These are phyloP conservation scores for Microdon myrmicae DNA, from an alignment of 2,888 invertebrate species.

Conservation along the genomic window DNA sequence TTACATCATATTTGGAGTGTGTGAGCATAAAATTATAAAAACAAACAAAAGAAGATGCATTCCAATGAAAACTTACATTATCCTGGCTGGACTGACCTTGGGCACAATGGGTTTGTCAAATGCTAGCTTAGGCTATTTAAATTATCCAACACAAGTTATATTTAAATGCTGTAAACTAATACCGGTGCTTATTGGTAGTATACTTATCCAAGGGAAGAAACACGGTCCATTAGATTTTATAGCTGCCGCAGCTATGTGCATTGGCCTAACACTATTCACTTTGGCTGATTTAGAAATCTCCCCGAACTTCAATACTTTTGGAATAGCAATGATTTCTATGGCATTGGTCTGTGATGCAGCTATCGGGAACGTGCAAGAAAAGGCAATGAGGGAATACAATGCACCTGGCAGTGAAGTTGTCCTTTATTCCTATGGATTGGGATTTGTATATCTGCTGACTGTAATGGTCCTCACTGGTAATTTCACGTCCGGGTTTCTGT, in stretches of 20 bases:
- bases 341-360: conserved; percentile 94
- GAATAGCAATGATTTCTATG: conserved; percentile 80
- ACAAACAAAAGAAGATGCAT: conserved; percentile 76
- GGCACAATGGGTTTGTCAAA: conserved; percentile 98
- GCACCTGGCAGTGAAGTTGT: conserved; percentile 92
- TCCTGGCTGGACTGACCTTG: conserved; percentile 87
- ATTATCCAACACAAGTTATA: conserved; percentile 96
- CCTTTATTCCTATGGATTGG: conserved; percentile 90
- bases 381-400: conserved; percentile 85
- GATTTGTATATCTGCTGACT: conserved; percentile 81
- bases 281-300: conserved; percentile 81
- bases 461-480: conserved; percentile 80
- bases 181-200: conserved; percentile 93
- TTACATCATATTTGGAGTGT: conserved; percentile 82
- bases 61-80: conserved; percentile 80
- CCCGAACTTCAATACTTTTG: conserved; percentile 77
- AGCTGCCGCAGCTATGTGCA: conserved; percentile 87
- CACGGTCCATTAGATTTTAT: conserved; percentile 85
- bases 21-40: conserved; percentile 74
- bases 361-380: conserved; percentile 97
- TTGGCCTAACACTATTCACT: conserved; percentile 91
- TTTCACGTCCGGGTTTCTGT: conserved; percentile 77
- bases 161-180: conserved; percentile 98
- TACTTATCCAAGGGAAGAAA: conserved; percentile 88
- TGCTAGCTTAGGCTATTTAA: conserved; percentile 90